These are phyloP conservation scores for Leptopilina boulardi DNA, from an alignment of 1,140 invertebrate genomes.

Conservation along the genomic window DNA sequence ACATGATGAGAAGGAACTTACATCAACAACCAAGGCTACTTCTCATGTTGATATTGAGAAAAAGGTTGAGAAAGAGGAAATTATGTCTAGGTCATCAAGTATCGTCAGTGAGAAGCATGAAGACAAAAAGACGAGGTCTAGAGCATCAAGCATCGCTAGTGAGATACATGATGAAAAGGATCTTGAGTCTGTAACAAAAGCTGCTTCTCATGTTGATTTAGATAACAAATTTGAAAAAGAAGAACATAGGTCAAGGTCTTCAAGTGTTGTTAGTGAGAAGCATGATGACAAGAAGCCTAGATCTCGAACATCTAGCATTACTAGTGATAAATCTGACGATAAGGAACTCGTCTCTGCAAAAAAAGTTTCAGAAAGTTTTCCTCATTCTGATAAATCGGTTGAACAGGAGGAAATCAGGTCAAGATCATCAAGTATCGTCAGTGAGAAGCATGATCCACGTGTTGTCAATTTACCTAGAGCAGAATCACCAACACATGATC, in stretches of 20 bases:
- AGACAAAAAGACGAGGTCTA: slow-evolving; percentile 23
- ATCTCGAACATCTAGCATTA: slow-evolving; percentile 43
- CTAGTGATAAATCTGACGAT: background rate
- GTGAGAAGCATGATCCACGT: slow-evolving; percentile 35
- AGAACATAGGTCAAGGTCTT: slow-evolving; percentile 44
- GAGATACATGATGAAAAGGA: slow-evolving; percentile 14
- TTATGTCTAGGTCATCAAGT: slow-evolving; percentile 50
- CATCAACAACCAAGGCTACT: slow-evolving; percentile 3
- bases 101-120: slow-evolving; percentile 32
- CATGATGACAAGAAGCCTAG: background rate
- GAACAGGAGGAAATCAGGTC: too few species aligned
- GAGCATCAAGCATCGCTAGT: slow-evolving; percentile 36
- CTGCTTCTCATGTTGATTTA: background rate
- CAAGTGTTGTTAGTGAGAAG: slow-evolving; percentile 42
- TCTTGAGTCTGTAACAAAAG: background rate
- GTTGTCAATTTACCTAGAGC: slow-evolving; percentile 34
- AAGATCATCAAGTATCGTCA: slow-evolving; percentile 47
- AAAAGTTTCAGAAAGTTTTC: too few species aligned
- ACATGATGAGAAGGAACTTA: slow-evolving; percentile 15
- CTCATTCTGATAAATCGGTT: slow-evolving; percentile 15
- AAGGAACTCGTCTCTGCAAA: slow-evolving; percentile 9
- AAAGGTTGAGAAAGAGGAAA: slow-evolving; percentile 32
- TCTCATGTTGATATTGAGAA: slow-evolving; percentile 21
- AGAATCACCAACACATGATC: slow-evolving; percentile 46
- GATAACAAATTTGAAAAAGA: background rate